phyloP scores from a whole-genome alignment of 1,140 invertebrate genomes.

The Batillaria attramentaria region DNA sequence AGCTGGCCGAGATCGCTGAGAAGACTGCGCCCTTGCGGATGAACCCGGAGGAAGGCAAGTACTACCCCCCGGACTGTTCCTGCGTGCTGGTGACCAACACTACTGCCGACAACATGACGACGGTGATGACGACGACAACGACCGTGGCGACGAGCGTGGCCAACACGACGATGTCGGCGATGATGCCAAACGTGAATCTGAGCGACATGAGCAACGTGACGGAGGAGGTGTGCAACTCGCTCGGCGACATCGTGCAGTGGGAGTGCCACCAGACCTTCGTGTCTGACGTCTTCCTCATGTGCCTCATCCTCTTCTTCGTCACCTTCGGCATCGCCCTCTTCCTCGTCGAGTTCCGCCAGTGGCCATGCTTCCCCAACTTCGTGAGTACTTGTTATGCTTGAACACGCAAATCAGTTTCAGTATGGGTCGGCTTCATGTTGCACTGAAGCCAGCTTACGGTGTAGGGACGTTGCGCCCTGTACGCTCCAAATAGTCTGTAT shows the following conservation, averaged over 20 bases:
- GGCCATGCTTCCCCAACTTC: slow-evolving; percentile 90
- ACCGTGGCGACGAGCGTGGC: background rate
- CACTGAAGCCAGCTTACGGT: too few species aligned
- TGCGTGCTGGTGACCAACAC: background rate
- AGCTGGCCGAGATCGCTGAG: slow-evolving; percentile 62
- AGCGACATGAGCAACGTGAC: slow-evolving; percentile 11
- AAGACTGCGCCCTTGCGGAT: slow-evolving; percentile 34
- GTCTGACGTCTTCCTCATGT: slow-evolving; percentile 85
- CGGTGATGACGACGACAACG: background rate
- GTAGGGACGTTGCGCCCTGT: too few species aligned
- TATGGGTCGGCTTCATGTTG: too few species aligned
- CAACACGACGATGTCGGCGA: slow-evolving; percentile 2
- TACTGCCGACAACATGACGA: background rate
- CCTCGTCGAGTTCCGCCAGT: slow-evolving; percentile 83
- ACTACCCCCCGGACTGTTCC: slow-evolving; percentile 23
- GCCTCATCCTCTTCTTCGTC: slow-evolving; percentile 66
- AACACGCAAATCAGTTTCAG: too few species aligned
- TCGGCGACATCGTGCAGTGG: slow-evolving; percentile 10
- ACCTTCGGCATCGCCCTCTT: slow-evolving; percentile 46
- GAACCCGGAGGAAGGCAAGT: slow-evolving; percentile 23
- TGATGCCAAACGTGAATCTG: background rate
- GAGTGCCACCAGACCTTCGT: slow-evolving; percentile 44
- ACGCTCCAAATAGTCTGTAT: too few species aligned
- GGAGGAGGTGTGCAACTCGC: slow-evolving; percentile 1
- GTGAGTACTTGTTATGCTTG: too few species aligned